These are phyloP conservation scores for Neolamprologus fasciatus DNA, from an alignment of 2,113 vertebrate species.

Conservation along the genomic window DNA sequence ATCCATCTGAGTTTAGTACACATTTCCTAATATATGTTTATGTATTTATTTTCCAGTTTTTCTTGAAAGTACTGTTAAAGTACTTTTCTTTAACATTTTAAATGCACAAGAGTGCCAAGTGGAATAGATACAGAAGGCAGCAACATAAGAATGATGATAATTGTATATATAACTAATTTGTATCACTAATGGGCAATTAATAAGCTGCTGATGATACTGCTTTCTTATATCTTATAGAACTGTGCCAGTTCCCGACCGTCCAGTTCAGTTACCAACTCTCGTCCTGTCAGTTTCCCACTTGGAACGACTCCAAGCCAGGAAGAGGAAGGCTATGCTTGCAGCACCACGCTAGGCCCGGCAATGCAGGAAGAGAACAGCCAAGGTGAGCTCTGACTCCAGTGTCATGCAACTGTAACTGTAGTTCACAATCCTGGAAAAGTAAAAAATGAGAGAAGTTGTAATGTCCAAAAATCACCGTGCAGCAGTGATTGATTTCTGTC, in stretches of 20 bases:
- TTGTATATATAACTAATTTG: neutral
- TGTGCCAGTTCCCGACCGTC: constrained; percentile 66
- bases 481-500: neutral
- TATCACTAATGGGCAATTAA: neutral
- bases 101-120: neutral
- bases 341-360: neutral
- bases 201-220: neutral
- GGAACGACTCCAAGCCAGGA: constrained; percentile 35
- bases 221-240: constrained; percentile 50
- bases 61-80: neutral
- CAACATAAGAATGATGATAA: neutral
- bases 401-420: fast-evolving
- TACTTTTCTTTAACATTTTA: neutral
- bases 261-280: constrained; percentile 64
- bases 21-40: neutral
- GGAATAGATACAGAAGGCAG: neutral
- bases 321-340: constrained; percentile 14
- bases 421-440: neutral
- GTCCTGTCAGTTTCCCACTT: constrained; percentile 53
- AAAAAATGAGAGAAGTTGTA: neutral
- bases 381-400: constrained; percentile 12
- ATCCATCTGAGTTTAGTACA: neutral
- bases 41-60: neutral
- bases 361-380: neutral
- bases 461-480: neutral